Conservation (phyloP, 1,140 invertebrate species). For the Xylocopa sonorina region DNA sequence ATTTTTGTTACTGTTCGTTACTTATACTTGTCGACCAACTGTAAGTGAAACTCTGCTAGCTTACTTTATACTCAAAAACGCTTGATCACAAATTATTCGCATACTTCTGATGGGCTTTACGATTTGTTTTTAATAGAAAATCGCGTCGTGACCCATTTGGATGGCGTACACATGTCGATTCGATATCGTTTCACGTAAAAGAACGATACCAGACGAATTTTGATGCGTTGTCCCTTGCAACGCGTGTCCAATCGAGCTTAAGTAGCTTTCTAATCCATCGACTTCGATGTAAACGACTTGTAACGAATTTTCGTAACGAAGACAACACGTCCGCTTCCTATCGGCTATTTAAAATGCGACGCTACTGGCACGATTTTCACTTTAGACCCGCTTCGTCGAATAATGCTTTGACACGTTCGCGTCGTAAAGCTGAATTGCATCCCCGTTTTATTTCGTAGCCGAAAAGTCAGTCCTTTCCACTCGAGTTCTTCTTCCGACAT, state of each 20-base stretch:
- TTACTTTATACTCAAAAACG: no score
- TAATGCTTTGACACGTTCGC: neutral
- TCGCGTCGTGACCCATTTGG: neutral
- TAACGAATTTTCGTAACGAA: neutral
- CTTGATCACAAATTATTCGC: no score
- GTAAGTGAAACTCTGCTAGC: no score
- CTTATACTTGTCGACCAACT: neutral
- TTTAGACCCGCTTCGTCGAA: neutral
- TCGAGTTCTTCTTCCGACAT: no score
- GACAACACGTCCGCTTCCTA: neutral
- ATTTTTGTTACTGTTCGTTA: neutral
- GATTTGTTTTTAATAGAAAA: neutral
- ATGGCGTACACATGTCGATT: neutral
- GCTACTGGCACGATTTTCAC: neutral
- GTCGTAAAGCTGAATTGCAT: conserved; percentile 1
- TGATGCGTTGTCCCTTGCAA: neutral
- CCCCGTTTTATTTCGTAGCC: neutral
- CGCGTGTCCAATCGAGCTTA: conserved; percentile 56
- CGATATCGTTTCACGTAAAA: neutral
- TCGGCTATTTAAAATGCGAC: neutral
- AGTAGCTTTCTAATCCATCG: conserved; percentile 65
- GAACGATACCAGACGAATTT: neutral
- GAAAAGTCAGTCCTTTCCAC: no score
- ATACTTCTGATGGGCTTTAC: no score
- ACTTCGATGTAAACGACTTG: neutral